Evolutionary conservation across 2,113 vertebrate species (phyloP).

Genomic region (Murina feae): DNA sequence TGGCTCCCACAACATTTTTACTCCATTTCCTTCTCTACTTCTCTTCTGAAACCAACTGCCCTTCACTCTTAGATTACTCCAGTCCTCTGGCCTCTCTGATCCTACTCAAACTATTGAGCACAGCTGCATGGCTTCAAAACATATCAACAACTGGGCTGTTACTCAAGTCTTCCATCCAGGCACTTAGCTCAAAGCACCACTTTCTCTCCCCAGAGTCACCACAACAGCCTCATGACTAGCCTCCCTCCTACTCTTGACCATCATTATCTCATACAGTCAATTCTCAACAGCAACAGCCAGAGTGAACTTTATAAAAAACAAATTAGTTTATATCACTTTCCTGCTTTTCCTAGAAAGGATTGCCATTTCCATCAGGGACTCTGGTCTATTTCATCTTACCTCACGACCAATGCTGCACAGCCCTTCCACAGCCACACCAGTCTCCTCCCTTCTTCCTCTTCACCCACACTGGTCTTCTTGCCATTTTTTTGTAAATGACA

Average conservation of each 20-base stretch:
- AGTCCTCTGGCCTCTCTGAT: background rate
- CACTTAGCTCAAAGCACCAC: background rate
- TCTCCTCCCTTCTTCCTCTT: background rate
- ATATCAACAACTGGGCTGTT: fast-evolving
- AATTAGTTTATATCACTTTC: background rate
- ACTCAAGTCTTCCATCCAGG: background rate
- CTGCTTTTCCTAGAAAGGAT: background rate
- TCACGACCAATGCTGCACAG: background rate
- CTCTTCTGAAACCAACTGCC: background rate
- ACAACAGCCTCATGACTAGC: background rate
- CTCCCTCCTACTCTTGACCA: background rate
- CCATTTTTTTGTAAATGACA: background rate
- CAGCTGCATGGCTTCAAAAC: background rate
- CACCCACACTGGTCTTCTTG: background rate
- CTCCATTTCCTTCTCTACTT: background rate
- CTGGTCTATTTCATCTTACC: background rate
- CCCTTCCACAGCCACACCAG: background rate
- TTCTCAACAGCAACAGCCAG: background rate
- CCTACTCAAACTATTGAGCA: background rate
- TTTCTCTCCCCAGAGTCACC: background rate
- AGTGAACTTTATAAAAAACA: background rate
- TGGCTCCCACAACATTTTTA: background rate
- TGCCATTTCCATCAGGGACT: background rate
- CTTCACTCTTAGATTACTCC: background rate
- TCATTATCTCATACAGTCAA: background rate